Base-by-base conservation (phyloP, 2,888 invertebrate genomes). In the Yponomeuta sedellus region DNA sequence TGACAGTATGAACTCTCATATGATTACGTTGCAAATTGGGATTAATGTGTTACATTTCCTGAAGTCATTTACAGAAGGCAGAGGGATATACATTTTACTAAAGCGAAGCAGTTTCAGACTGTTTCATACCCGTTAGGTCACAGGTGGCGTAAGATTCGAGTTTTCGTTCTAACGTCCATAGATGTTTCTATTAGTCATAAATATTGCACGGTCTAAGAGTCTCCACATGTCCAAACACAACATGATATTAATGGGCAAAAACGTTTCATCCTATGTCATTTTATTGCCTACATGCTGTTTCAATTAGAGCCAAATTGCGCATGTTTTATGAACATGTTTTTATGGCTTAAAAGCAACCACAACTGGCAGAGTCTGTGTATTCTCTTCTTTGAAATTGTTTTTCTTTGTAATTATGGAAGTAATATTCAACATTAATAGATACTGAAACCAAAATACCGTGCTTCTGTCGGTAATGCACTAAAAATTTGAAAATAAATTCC, bases 221-320 rank as follows among this genome's bases (percentile, higher is more conserved):
- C 74, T 73, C 78, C 85, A 85, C 79, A 77, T 84, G 85, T 74
- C 75, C 73, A 71, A 71, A 74, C 74, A 74, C 70, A 67, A 69
- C 72, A 69, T 73, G 70, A 71, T 74, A 74, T 74, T 77, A 78
- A 75, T 75, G 77, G 73, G 76, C 75, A 81, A 80, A 80, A 80
- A 78, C 72, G 69, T 71, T 71, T 64, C 61, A 19, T 58, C 10
- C 58, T 20, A 10, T 20, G 22, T 58, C 58, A 58, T 20, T 22
- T 20, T 52, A 52, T 52, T 20, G 22, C 10, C 19, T 20, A 63
- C 83, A 83, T 81, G 77, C 78, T 77, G 80, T 78, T 79, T 79
- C 74, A 82, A 82, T 86, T 82, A 80, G 72, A 71, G 64, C 57
- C 52, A 63, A 61, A 68, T 70, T 69, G 68, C 70, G 68, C 69